Conservation (phyloP, 2,113 vertebrate genomes). For the Alethe castanea region DNA sequence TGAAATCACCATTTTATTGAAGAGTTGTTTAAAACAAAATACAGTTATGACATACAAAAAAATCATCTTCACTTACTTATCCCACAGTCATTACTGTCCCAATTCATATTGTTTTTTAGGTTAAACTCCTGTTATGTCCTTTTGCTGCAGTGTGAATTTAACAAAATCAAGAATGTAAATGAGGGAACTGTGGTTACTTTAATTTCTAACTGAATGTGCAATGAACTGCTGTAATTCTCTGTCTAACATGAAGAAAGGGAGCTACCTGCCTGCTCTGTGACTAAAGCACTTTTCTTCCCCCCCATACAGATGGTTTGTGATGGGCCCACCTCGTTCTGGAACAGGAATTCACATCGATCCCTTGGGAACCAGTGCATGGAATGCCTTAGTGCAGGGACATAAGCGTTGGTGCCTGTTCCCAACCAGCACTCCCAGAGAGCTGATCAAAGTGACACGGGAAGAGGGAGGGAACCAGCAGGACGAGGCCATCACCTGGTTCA, state of each 20-base stretch:
- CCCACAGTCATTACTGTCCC: background rate
- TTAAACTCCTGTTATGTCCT: background rate
- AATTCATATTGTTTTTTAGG: background rate
- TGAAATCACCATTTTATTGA: background rate
- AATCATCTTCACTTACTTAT: background rate
- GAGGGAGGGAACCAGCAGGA: slow-evolving; percentile 99
- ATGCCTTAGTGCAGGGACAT: slow-evolving; percentile 94
- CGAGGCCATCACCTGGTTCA: slow-evolving; percentile 98
- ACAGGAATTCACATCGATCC: slow-evolving; percentile 98
- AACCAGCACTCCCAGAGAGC: slow-evolving; percentile 92
- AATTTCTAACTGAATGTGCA: background rate
- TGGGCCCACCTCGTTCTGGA: slow-evolving; percentile 94
- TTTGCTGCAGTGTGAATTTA: background rate
- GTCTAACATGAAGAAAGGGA: background rate
- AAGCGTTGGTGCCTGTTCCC: slow-evolving; percentile 98
- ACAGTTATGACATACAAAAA: background rate
- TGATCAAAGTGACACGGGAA: slow-evolving; percentile 95
- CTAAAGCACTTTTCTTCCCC: background rate
- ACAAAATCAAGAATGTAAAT: background rate
- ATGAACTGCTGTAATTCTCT: background rate
- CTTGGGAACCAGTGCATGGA: slow-evolving; percentile 96
- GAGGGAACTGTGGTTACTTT: background rate
- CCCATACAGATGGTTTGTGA: slow-evolving; percentile 91
- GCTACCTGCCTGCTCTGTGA: background rate
- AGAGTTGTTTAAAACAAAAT: background rate